A percentile compares a stretch with the other conserved stretches of the same genome.
phyloP scores from a whole-genome alignment of 2,113 vertebrate species.

The Trematomus loennbergii region DNA sequence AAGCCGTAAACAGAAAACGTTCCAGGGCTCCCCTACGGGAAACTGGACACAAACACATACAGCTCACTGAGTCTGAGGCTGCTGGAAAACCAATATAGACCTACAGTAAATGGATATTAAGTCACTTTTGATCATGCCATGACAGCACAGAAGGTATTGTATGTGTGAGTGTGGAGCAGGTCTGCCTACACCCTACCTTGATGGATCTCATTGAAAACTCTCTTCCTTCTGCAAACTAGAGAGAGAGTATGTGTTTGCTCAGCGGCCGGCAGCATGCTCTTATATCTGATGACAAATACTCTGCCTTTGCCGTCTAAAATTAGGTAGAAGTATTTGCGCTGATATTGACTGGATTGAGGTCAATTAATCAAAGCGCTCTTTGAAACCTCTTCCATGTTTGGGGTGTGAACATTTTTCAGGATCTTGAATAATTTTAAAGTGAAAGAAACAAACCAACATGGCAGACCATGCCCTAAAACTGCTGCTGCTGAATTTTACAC shows the following conservation, averaged over 20 bases:
- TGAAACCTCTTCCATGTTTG: constrained; percentile 36
- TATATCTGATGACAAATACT: constrained; percentile 38
- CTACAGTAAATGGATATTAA: constrained; percentile 34
- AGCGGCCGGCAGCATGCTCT: constrained; percentile 4
- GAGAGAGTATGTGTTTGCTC: constrained; percentile 50
- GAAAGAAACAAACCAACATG: background rate
- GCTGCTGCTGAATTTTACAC: background rate
- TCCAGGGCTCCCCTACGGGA: constrained; percentile 67
- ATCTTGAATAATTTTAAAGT: background rate
- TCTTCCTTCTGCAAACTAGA: constrained; percentile 30
- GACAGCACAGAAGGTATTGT: constrained; percentile 34
- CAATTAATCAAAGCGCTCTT: constrained; percentile 63
- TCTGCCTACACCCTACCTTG: background rate
- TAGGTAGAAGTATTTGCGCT: constrained; percentile 58
- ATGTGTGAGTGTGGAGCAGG: constrained; percentile 2
- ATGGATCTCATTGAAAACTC: background rate
- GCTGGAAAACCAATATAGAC: constrained; percentile 39
- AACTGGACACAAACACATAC: constrained; percentile 72
- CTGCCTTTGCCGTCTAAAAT: constrained; percentile 56
- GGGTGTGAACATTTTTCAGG: constrained; percentile 26
- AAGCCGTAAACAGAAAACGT: constrained; percentile 73
- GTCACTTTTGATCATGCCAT: constrained; percentile 32
- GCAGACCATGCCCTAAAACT: background rate
- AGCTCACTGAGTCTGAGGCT: constrained; percentile 52
- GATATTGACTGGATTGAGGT: constrained; percentile 56